phyloP scores from a whole-genome alignment of 1,140 invertebrate genomes.

The Sarcophaga bullata region DNA sequence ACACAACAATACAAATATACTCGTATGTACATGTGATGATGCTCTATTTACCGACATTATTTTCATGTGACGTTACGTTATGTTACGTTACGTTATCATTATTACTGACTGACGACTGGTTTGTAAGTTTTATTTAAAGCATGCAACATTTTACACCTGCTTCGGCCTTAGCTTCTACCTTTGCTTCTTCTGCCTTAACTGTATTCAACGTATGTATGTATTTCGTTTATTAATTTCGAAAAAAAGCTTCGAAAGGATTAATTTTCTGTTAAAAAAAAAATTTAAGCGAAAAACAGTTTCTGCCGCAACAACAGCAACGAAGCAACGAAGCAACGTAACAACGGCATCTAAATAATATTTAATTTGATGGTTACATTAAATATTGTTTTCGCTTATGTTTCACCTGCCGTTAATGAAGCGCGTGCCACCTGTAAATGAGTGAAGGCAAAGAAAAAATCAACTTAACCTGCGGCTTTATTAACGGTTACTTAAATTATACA shows the following conservation, averaged over 20 bases:
- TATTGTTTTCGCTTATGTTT: background rate
- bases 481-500: slow-evolving; percentile 19
- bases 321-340: background rate
- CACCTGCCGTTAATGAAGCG: slow-evolving; percentile 39
- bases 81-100: too few species aligned
- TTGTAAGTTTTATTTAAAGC: background rate
- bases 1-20: background rate
- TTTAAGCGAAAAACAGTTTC: too few species aligned
- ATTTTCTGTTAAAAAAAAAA: background rate
- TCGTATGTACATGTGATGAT: too few species aligned
- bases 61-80: too few species aligned
- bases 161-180: background rate
- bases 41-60: too few species aligned
- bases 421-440: slow-evolving; percentile 26
- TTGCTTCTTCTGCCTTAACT: background rate
- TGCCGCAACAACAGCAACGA: too few species aligned
- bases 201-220: background rate
- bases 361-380: background rate
- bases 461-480: slow-evolving; percentile 23
- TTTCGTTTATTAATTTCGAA: slow-evolving; percentile 8
- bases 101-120: background rate
- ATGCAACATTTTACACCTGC: slow-evolving; percentile 30
- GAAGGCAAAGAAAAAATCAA: background rate
- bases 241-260: slow-evolving; percentile 33
- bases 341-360: background rate